These are phyloP conservation scores for Sebastes taczanowskii DNA, from an alignment of 2,797 vertebrate genomes.

Conservation along the genomic window DNA sequence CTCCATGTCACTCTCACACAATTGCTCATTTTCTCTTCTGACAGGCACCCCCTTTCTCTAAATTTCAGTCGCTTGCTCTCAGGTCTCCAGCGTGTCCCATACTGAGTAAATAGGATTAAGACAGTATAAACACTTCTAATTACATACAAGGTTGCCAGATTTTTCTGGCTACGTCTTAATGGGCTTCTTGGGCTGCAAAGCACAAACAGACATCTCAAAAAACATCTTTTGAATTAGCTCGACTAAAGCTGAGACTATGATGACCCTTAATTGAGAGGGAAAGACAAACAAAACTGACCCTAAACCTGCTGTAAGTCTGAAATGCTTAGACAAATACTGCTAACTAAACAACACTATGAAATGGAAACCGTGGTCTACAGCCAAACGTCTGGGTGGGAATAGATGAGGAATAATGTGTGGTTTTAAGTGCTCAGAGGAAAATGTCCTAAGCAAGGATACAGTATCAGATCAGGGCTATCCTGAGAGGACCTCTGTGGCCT, in stretches of 20 bases:
- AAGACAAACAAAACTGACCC: slow-evolving; percentile 48
- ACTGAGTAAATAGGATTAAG: slow-evolving; percentile 63
- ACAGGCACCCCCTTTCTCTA: too few species aligned
- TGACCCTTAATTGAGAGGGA: slow-evolving; percentile 31
- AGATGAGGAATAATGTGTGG: slow-evolving; percentile 23
- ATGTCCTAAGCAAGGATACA: neutral
- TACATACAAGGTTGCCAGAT: slow-evolving; percentile 52
- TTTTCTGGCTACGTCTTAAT: slow-evolving; percentile 44
- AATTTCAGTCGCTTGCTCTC: neutral
- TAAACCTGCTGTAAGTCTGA: slow-evolving; percentile 36
- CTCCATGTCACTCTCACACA: neutral
- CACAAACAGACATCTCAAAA: slow-evolving; percentile 49
- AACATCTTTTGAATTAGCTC: slow-evolving; percentile 31
- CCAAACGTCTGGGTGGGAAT: slow-evolving; percentile 59
- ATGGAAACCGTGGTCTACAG: slow-evolving; percentile 50
- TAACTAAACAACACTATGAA: slow-evolving; percentile 57
- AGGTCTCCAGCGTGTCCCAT: slow-evolving; percentile 21
- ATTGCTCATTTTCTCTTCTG: neutral
- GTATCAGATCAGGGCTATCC: slow-evolving; percentile 11
- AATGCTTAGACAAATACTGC: slow-evolving; percentile 36
- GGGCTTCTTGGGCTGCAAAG: slow-evolving; percentile 44
- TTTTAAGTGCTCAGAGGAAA: slow-evolving; percentile 35
- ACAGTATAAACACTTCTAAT: slow-evolving; percentile 60
- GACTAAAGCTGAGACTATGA: slow-evolving; percentile 44
- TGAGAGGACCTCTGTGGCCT: slow-evolving; percentile 20